These are phyloP conservation scores for Rynchops niger DNA, from an alignment of 2,113 vertebrate species.

Conservation along the genomic window DNA sequence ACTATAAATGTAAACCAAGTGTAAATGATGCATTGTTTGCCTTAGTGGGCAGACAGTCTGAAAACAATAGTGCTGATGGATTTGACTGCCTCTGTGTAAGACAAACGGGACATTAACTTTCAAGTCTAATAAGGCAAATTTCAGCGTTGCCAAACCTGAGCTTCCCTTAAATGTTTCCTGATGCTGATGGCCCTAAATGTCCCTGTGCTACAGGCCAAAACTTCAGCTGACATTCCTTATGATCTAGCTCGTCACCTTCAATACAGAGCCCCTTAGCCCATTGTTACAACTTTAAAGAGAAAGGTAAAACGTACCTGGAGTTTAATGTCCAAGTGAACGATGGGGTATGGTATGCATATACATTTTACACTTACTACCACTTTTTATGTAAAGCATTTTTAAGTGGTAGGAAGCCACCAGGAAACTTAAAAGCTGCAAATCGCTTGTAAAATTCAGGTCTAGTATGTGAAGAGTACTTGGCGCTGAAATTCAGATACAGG, in stretches of 20 bases:
- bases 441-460: background rate
- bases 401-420: background rate
- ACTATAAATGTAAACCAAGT: constrained; percentile 59
- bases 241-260: background rate
- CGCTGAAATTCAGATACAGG: background rate
- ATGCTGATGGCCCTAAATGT: background rate
- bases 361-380: background rate
- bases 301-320: background rate
- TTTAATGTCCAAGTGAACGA: background rate
- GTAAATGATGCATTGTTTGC: constrained; percentile 64
- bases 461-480: background rate
- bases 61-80: constrained; percentile 57
- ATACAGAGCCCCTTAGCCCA: background rate
- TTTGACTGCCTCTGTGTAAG: constrained; percentile 30
- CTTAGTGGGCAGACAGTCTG: constrained; percentile 46
- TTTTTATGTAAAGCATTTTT: constrained; percentile 10
- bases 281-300: background rate
- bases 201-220: background rate
- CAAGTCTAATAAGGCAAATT: constrained; percentile 40
- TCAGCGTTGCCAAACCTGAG: constrained; percentile 7
- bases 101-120: constrained; percentile 55
- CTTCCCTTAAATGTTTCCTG: constrained; percentile 10
- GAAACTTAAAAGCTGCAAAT: constrained; percentile 9
- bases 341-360: background rate
- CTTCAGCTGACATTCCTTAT: background rate